phyloP scores from a whole-genome alignment of 2,888 invertebrate species.

The Patella depressa region DNA sequence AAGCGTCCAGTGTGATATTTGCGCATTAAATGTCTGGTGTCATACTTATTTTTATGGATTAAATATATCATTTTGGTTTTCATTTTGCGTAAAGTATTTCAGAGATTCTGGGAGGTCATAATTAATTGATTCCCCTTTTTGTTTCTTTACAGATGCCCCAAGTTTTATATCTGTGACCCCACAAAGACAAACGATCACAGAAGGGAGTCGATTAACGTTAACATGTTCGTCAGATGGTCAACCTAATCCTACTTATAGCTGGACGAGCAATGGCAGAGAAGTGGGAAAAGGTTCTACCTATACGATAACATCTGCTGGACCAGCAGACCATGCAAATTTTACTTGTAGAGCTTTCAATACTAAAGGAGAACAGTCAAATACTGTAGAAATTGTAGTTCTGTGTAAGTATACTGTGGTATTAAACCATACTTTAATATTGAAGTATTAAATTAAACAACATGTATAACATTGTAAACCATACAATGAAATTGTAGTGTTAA shows the following conservation, averaged over 20 bases:
- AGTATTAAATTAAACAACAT: no score
- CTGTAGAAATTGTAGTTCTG: not conserved
- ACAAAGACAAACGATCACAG: not conserved
- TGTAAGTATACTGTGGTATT: conserved; percentile 11
- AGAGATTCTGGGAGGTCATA: no score
- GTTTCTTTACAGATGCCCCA: not conserved
- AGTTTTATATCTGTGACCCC: not conserved
- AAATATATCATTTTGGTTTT: no score
- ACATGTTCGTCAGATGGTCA: conserved; percentile 12
- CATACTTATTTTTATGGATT: no score
- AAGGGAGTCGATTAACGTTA: conserved; percentile 4
- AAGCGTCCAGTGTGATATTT: no score
- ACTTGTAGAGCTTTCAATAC: conserved; percentile 5
- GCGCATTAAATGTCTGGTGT: no score
- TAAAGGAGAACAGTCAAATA: not conserved
- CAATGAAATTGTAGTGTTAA: no score
- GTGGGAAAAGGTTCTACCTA: not conserved
- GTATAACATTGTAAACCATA: no score
- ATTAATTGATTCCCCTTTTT: no score
- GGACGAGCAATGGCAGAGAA: not conserved
- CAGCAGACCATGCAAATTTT: conserved; percentile 5
- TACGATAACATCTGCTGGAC: not conserved
- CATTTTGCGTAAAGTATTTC: no score
- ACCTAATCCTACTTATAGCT: conserved; percentile 12
- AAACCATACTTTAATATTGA: no score